phyloP scores from a whole-genome alignment of 2,113 vertebrate species.

The Pao palembangensis region DNA sequence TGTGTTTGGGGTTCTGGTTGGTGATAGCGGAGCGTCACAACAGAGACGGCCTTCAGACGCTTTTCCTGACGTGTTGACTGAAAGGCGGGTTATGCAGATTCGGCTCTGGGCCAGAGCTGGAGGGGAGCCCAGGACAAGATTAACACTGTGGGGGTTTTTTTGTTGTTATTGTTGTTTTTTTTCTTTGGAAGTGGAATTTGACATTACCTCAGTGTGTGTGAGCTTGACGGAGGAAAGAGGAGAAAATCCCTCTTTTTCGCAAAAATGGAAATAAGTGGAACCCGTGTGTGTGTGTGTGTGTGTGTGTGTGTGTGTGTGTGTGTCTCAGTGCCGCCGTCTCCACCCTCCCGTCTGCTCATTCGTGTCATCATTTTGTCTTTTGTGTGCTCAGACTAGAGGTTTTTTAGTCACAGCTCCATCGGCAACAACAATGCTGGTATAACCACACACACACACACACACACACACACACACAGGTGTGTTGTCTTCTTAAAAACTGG shows the following conservation, averaged over 20 bases:
- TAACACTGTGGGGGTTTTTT: slow-evolving; percentile 46
- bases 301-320: slow-evolving; percentile 31
- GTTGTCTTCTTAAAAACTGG: slow-evolving; percentile 45
- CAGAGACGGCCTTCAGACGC: too few relatives aligned
- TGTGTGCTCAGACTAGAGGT: slow-evolving; percentile 25
- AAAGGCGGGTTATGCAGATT: slow-evolving; percentile 47
- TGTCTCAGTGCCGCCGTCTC: slow-evolving; percentile 41
- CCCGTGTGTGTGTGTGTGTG: slow-evolving; percentile 28
- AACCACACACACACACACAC: neutral
- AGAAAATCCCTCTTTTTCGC: neutral
- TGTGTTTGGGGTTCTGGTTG: neutral
- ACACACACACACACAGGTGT: slow-evolving; percentile 2
- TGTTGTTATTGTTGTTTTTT: slow-evolving; percentile 48
- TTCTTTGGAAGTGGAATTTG: slow-evolving; percentile 46
- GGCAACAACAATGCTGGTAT: too few relatives aligned
- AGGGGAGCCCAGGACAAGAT: slow-evolving; percentile 66
- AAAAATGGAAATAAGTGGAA: slow-evolving; percentile 60
- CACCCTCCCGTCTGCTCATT: slow-evolving; percentile 57
- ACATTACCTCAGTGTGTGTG: slow-evolving; percentile 53
- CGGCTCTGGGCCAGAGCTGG: slow-evolving; percentile 48
- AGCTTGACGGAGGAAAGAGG: slow-evolving; percentile 25
- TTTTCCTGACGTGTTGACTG: slow-evolving; percentile 15
- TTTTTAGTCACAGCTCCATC: neutral
- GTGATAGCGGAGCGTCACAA: neutral
- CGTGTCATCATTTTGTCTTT: slow-evolving; percentile 52